Percentiles rank a stretch among this genome's conserved stretches.
These are phyloP conservation scores for Eretmocerus hayati DNA, from an alignment of 2,888 invertebrate genomes.

Conservation along the genomic window DNA sequence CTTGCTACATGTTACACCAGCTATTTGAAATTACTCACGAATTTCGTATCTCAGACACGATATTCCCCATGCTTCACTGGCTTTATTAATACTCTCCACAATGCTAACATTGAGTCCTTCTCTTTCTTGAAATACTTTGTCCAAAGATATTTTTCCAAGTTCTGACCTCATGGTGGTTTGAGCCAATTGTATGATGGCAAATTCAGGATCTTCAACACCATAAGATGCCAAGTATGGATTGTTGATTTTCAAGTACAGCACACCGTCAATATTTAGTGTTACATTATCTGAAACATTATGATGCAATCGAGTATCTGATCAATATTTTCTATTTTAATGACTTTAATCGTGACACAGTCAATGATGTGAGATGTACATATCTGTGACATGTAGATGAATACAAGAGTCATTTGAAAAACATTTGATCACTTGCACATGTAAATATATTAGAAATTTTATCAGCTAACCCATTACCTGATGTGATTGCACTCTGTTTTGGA, in stretches of 20 bases:
- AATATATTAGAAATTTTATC: no score
- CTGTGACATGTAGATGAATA: no score
- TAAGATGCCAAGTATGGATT: conserved; percentile 94
- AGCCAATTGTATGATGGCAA: conserved; percentile 96
- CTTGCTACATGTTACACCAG: no score
- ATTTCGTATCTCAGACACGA: conserved; percentile 93
- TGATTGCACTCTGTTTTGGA: conserved; percentile 97
- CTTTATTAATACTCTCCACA: conserved; percentile 95
- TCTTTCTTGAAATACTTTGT: conserved; percentile 93
- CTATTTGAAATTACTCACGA: conserved; percentile 56
- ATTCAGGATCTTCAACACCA: conserved; percentile 98
- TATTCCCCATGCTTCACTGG: conserved; percentile 97
- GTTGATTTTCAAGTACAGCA: conserved; percentile 86
- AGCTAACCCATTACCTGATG: conserved; percentile 65
- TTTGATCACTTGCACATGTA: no score
- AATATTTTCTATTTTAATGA: no score
- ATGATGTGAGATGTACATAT: no score
- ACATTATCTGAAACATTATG: conserved; percentile 94
- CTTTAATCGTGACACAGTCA: no score
- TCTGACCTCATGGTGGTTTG: conserved; percentile 99
- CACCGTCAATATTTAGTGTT: conserved; percentile 92
- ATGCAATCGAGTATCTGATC: conserved; percentile 11
- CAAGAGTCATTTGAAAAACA: no score
- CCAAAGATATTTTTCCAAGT: conserved; percentile 92
- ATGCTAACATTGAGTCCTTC: conserved; percentile 92